Base-by-base conservation (phyloP, 1,140 invertebrate genomes). In the Drosophila pandora region DNA sequence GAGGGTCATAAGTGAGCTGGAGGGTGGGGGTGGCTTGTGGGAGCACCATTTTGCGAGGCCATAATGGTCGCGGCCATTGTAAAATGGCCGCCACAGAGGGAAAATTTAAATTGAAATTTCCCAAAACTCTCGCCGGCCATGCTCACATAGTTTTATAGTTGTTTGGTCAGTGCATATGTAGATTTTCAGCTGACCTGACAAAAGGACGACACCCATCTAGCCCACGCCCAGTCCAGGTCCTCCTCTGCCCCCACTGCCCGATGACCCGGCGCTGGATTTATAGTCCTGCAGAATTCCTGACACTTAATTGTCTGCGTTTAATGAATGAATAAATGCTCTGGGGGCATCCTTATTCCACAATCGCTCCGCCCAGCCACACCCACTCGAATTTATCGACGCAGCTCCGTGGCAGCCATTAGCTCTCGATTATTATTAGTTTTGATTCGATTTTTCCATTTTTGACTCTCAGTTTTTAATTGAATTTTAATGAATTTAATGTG, bases 261-360 rank as follows among this genome's bases (percentile, higher is more conserved):
- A 39, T 8, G 68, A 59, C 43, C 71, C 68, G 48, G 50, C 69
- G 25, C 70, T 75, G 48, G 68, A 87, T 87, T 87, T 87, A 87
- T 87, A 62, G 58, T 70, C 71, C 83, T 83, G 81, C 79, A 63
- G 87, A 88, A 87, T 87, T 87, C 83, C 83, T 83, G 83, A 87
- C 69, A 87, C 83, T 87, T 87, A 87, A 87, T 87, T 87, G 83
- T 87, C 83, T 89, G 83, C 83, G 79, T 83, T 88, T 87, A 87
- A 87, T 87, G 83, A 87, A 87, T 87, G 83, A 87, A 79, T 87
- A 76, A 88, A 83, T 83, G 82, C 83, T 55, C 12, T 4, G 58
- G 34, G n/a, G 2, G 37, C 17, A 47, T 21, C 43, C 43, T 10
- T 22, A 17, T 12, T 10, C 41, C 12, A 7, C 13, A 32, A 28